Conservation (phyloP, 1,140 invertebrate species). For the Steinernema feltiae region DNA sequence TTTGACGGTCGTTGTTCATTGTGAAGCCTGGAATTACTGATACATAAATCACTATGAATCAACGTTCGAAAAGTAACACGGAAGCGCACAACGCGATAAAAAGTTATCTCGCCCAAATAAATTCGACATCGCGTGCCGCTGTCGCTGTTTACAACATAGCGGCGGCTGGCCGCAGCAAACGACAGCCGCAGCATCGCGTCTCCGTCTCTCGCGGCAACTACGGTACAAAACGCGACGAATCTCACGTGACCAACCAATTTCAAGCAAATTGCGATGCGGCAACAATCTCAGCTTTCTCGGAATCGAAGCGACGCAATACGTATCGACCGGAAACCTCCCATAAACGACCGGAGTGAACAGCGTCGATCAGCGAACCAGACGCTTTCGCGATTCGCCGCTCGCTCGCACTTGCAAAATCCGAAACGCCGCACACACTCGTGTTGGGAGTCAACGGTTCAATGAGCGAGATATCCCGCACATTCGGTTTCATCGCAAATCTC, state of each 20-base stretch:
- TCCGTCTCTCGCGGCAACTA: background rate
- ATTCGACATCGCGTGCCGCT: constrained; percentile 12
- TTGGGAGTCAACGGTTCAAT: background rate
- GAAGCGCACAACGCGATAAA: background rate
- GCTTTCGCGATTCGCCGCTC: background rate
- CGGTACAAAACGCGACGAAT: background rate
- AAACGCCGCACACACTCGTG: background rate
- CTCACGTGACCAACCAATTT: constrained; percentile 4
- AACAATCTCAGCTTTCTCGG: background rate
- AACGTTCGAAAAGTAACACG: background rate
- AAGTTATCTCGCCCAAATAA: background rate
- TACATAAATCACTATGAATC: background rate
- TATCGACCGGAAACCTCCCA: background rate
- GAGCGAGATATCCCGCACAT: background rate
- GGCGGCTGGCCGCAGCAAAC: background rate
- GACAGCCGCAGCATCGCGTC: constrained; percentile 2
- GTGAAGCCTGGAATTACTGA: background rate
- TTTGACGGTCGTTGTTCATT: constrained; percentile 39
- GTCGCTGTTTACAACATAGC: constrained; percentile 7
- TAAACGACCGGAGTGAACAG: no score
- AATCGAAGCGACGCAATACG: background rate
- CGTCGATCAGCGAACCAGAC: background rate
- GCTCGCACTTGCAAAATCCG: constrained; percentile 2
- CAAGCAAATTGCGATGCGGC: background rate
- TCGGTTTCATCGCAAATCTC: background rate